Percentiles rank a stretch among this genome's conserved stretches.
Conservation (phyloP, 2,113 vertebrate species). For the Turnix velox region DNA sequence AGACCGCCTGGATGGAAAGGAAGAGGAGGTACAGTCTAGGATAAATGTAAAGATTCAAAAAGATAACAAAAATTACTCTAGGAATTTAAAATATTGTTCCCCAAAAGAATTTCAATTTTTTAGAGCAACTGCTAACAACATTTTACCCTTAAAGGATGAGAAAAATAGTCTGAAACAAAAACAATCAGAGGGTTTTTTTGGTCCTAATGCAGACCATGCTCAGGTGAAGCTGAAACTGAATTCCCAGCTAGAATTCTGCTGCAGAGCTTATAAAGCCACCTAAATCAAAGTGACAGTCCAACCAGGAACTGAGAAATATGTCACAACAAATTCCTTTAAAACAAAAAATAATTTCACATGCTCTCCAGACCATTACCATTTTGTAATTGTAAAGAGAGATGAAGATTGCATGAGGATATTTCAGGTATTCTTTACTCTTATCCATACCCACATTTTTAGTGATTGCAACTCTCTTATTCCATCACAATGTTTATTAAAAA, state of each 20-base stretch:
- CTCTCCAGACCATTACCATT: neutral
- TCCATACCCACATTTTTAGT: neutral
- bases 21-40: neutral
- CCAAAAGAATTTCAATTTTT: neutral
- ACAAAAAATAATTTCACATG: neutral
- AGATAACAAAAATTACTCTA: neutral
- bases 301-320: neutral
- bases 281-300: neutral
- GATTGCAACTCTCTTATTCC: neutral
- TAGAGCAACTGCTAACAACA: neutral
- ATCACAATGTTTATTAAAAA: neutral
- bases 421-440: neutral
- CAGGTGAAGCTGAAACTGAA: neutral
- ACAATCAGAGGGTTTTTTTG: accelerated
- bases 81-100: neutral
- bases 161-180: neutral
- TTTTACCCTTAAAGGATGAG: neutral
- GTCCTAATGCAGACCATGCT: neutral
- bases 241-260: neutral
- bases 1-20: neutral
- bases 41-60: neutral
- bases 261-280: neutral
- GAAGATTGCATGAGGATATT: neutral
- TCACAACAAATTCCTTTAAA: neutral
- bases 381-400: neutral